A percentile compares a stretch with the other conserved stretches of the same genome.
These are phyloP conservation scores for Eupithecia subfuscata DNA, from an alignment of 2,888 invertebrate species.

Conservation along the genomic window DNA sequence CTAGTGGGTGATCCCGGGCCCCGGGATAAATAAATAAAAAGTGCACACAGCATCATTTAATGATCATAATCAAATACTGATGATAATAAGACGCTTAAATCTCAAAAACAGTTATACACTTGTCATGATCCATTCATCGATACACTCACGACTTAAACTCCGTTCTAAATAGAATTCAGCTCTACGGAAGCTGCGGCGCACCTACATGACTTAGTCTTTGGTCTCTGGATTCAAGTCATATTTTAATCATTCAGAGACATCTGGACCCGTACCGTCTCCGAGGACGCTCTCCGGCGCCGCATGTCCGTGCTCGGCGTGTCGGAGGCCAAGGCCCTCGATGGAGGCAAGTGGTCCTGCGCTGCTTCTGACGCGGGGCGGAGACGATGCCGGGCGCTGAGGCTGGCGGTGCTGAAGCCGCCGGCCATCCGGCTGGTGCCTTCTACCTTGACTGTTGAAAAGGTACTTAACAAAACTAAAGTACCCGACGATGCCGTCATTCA, in stretches of 20 bases:
- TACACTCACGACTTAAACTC: too few species aligned
- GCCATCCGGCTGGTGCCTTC: slow-evolving; percentile 88
- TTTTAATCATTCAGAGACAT: slow-evolving; percentile 80
- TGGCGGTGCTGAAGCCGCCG: slow-evolving; percentile 86
- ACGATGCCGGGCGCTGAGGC: slow-evolving; percentile 86
- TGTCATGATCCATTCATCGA: too few species aligned
- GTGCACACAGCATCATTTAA: too few species aligned
- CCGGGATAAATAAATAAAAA: too few species aligned
- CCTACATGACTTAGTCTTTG: too few species aligned
- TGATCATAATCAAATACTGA: too few species aligned
- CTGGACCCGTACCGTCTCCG: slow-evolving; percentile 86
- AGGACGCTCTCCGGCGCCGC: slow-evolving; percentile 76
- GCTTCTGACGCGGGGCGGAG: slow-evolving; percentile 88
- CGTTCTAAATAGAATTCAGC: too few species aligned
- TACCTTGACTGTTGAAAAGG: slow-evolving; percentile 88
- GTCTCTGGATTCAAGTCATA: not conserved
- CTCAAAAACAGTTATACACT: not conserved
- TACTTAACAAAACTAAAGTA: slow-evolving; percentile 53
- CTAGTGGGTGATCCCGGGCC: too few species aligned
- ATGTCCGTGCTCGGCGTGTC: slow-evolving; percentile 90
- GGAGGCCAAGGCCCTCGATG: slow-evolving; percentile 87
- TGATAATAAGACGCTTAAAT: not conserved
- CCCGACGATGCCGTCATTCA: not conserved
- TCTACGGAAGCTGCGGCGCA: too few species aligned
- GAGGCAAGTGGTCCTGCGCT: slow-evolving; percentile 92